A percentile compares a stretch with the other conserved stretches of the same genome.
These are phyloP conservation scores for Himalopsyche phryganea DNA, from an alignment of 1,140 invertebrate genomes.

Conservation along the genomic window DNA sequence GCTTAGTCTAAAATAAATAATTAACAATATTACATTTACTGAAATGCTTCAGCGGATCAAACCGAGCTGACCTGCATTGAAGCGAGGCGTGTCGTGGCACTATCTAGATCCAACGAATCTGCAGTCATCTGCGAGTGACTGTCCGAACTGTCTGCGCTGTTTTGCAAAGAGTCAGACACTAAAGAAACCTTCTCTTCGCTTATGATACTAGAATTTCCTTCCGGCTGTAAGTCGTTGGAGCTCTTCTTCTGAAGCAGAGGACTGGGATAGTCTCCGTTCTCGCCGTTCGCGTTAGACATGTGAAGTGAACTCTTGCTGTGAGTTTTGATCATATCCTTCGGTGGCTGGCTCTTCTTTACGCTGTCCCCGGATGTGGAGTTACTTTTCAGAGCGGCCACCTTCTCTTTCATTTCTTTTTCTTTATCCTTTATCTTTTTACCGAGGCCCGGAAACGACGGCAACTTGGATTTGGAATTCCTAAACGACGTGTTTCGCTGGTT, in stretches of 20 bases:
- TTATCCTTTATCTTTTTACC: slow-evolving; percentile 49
- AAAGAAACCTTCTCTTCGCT: slow-evolving; percentile 50
- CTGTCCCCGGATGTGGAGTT: slow-evolving; percentile 17
- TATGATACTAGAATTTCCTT: slow-evolving; percentile 42
- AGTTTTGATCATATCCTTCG: slow-evolving; percentile 45
- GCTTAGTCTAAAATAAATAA: no score
- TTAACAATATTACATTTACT: no score
- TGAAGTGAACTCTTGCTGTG: slow-evolving; percentile 45
- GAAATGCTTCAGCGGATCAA: slow-evolving; percentile 22
- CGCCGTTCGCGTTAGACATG: slow-evolving; percentile 39
- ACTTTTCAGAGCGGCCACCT: slow-evolving; percentile 33
- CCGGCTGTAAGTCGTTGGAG: slow-evolving; percentile 35
- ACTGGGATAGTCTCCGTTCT: slow-evolving; percentile 42
- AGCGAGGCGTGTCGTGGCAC: slow-evolving; percentile 43
- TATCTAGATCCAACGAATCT: slow-evolving; percentile 44
- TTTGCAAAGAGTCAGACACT: slow-evolving; percentile 41
- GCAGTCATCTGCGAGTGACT: slow-evolving; percentile 46
- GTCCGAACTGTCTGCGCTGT: slow-evolving; percentile 47
- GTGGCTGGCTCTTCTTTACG: slow-evolving; percentile 44
- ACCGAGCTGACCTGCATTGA: slow-evolving; percentile 54
- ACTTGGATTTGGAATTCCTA: slow-evolving; percentile 49
- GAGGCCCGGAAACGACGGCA: slow-evolving; percentile 45
- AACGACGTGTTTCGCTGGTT: slow-evolving; percentile 42
- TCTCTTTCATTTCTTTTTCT: slow-evolving; percentile 36
- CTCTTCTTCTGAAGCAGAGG: slow-evolving; percentile 39